Percentiles rank a stretch among this genome's conserved stretches.
phyloP scores from a whole-genome alignment of 2,113 vertebrate species.

The Mohoua ochrocephala region DNA sequence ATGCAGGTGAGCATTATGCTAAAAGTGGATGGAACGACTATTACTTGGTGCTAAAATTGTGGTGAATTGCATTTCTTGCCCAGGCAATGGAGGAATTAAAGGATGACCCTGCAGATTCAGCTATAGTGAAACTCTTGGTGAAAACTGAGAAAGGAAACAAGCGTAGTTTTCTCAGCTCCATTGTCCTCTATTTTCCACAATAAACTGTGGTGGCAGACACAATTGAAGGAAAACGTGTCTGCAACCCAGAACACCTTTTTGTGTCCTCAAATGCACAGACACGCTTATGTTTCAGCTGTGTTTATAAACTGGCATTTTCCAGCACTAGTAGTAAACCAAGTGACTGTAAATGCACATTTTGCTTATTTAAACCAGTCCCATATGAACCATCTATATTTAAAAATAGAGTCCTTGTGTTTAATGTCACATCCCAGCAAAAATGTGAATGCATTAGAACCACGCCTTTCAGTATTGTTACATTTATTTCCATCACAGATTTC shows the following conservation, averaged over 20 bases:
- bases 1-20: background rate
- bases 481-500: background rate
- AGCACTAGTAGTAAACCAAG: background rate
- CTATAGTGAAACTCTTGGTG: background rate
- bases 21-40: background rate
- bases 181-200: background rate
- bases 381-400: background rate
- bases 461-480: background rate
- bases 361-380: background rate
- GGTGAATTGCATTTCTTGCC: background rate
- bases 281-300: background rate
- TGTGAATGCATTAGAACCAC: accelerated
- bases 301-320: background rate
- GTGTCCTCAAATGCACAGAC: background rate
- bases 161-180: background rate
- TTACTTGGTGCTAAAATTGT: background rate
- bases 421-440: background rate
- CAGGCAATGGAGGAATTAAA: background rate
- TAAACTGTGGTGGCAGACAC: background rate
- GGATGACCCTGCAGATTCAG: background rate
- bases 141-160: background rate
- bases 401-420: background rate
- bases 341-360: background rate
- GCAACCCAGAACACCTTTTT: background rate
- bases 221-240: background rate